Evolutionary conservation across 1,140 invertebrate species (phyloP).

Genomic region (Dufourea novaeangliae): DNA sequence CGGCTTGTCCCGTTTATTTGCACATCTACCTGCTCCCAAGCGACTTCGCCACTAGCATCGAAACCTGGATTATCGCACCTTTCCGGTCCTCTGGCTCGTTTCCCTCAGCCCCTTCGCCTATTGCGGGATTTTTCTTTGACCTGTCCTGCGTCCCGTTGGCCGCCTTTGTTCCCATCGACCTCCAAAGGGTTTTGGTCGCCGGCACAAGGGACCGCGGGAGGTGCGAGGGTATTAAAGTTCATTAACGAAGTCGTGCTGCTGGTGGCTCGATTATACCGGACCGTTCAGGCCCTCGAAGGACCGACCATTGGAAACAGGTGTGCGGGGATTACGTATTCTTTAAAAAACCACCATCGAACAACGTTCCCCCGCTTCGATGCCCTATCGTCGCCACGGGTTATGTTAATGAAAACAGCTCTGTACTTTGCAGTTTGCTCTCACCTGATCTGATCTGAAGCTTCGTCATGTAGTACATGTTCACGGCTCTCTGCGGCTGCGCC

Average conservation of each 20-base stretch:
- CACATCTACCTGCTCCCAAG: conserved; percentile 13
- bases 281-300: background rate
- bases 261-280: conserved; percentile 20
- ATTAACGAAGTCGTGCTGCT: conserved; percentile 18
- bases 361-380: no score
- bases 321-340: background rate
- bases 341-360: no score
- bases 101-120: background rate
- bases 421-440: conserved; percentile 69
- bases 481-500: conserved; percentile 89
- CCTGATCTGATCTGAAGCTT: conserved; percentile 94
- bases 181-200: background rate
- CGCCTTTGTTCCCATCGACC: background rate
- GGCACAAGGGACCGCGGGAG: background rate
- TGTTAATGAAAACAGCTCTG: no score
- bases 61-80: conserved; percentile 37
- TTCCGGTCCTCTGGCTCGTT: no score
- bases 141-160: background rate
- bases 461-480: conserved; percentile 97
- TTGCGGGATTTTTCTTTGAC: background rate
- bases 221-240: conserved; percentile 21
- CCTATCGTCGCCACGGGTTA: no score
- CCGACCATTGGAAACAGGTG: background rate
- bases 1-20: background rate
- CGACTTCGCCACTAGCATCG: conserved; percentile 1